Conservation (phyloP, 2,113 vertebrate species). For the Paradisaea rubra region DNA sequence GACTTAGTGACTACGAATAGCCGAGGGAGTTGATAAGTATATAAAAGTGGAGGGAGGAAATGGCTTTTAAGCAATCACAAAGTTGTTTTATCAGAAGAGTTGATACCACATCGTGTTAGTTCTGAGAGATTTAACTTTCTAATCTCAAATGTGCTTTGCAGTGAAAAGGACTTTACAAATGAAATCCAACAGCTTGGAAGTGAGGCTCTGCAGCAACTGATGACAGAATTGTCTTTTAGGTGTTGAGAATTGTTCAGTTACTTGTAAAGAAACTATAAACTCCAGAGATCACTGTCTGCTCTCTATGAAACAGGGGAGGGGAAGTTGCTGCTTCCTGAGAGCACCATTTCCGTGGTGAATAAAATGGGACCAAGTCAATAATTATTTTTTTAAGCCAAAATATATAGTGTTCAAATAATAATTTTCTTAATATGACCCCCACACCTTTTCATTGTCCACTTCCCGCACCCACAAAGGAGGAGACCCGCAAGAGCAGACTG, state of each 20-base stretch:
- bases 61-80: background rate
- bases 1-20: background rate
- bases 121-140: background rate
- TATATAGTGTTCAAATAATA: background rate
- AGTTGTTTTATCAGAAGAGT: background rate
- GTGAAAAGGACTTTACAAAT: background rate
- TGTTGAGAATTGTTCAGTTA: background rate
- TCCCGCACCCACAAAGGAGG: rapidly evolving
- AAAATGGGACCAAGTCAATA: background rate
- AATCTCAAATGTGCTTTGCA: background rate
- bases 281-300: background rate
- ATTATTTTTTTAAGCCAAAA: background rate
- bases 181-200: background rate
- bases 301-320: background rate
- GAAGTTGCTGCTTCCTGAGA: background rate
- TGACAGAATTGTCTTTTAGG: background rate
- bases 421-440: rapidly evolving
- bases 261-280: background rate
- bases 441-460: rapidly evolving
- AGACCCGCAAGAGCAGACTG: background rate
- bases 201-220: background rate
- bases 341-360: background rate
- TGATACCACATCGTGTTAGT: background rate
- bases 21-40: background rate
- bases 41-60: background rate